Base-by-base conservation (phyloP, 1,140 invertebrate genomes). In the Musca vetustissima region DNA sequence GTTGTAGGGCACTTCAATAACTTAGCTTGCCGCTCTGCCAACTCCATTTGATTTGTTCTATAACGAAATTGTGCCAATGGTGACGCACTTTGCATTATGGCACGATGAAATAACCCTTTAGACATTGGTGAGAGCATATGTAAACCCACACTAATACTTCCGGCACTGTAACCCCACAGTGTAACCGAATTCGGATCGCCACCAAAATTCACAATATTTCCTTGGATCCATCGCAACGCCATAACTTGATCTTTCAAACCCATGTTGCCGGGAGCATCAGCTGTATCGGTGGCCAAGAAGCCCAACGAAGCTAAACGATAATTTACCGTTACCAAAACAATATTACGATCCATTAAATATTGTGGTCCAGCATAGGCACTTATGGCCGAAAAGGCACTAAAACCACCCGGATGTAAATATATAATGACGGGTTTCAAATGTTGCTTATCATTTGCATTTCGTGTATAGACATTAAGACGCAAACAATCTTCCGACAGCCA, bases 401-500 rank as follows among this genome's bases (percentile, higher is more conserved):
- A 88, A 8, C 83, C 86, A 6, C 90, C 90, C 1, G 87, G 88
- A 79, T 90, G 88, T 24, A 93, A 78, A 53, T 83, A 88, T 0
- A 89, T 85, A 82, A 89, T 85, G 0, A 90, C 88, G 1, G 88
- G 87, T 9, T 73, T 71, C 0, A 49, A 67, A 4, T 15, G 70
- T 14, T 48, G 69, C 17, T 83, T 82, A 47, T 80, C 79, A n/a
- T 48, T 70, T 17, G 83, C 82, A 47, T 80, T 78, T 22, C 92
- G 93, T 0, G 90, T 88, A 77, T 93, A 94, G 9, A 96, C 85
- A 77, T 96, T 94, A 3, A 95, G 82, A 71, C 90, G 92, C 11
- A 95, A 83, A 80, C 94, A 96, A 82, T 96, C 92, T 75, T 93
- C 91, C 21, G 84, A 83, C 15, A 77, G 67, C 52, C 71, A 76